Base-by-base conservation (phyloP, 2,888 invertebrate species). In the Apodemia zela region DNA sequence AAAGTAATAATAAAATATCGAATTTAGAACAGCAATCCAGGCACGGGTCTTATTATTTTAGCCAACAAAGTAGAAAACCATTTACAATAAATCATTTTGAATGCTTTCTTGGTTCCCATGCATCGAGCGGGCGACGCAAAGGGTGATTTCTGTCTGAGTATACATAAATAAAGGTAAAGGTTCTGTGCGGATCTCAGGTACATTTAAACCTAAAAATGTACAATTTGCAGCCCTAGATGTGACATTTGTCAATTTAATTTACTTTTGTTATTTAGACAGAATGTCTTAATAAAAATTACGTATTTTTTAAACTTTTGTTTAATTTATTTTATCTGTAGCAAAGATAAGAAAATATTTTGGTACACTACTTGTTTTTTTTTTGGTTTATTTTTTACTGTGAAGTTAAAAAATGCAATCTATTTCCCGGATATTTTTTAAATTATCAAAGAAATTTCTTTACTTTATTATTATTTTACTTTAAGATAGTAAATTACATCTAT, bases 51-150 rank as follows among this genome's bases (percentile, higher is more conserved):
- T 89, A 90, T 91, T 91, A 91, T 90, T 91, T 91, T 89, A 89
- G 89, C 89, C 90, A 88, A 91, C 91, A 91, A 91, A 89, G 91
- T 91, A 90, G 90, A 90, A 88, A 91, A 88, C 89, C 89, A 90
- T 91, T 91, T 90, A 89, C 91, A 89, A 90, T 91, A 91, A 91
- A 91, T 91, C 91, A 91, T 89, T 89, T 89, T 88, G 88, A 90
- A 89, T 85, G 89, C 87, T 85, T 88, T 89, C 88, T 88, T 80
- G 88, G 89, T 88, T 88, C 87, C 87, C 89, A 85, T 87, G 81
- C 87, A 82, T 81, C 80, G 82, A 82, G 84, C 84, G 87, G 83
- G 84, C 87, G 84, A 84, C 87, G 89, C 90, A 89, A 90, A 89
- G 90, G 89, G 90, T 89, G 90, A 89, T 89, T 89, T 89, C 89